Percentiles rank a stretch among this genome's conserved stretches.
These are phyloP conservation scores for Parus major DNA, from an alignment of 2,113 vertebrate genomes.

Conservation along the genomic window DNA sequence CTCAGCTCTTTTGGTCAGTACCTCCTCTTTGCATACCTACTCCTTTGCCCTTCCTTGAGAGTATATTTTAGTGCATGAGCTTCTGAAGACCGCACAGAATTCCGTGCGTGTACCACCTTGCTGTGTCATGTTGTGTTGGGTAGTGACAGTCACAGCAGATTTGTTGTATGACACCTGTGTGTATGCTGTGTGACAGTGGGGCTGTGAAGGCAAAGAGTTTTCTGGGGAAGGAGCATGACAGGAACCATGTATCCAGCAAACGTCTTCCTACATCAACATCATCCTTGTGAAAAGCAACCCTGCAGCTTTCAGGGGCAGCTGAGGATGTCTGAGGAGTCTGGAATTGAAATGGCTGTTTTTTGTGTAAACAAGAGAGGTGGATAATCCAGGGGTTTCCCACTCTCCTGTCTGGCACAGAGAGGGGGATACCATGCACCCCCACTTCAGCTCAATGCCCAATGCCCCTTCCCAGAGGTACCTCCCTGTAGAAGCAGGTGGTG, in stretches of 20 bases:
- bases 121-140: not conserved
- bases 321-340: not conserved
- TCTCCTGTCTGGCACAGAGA: not conserved
- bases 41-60: not conserved
- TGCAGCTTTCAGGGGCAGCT: not conserved
- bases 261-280: not conserved
- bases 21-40: not conserved
- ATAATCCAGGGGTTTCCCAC: not conserved
- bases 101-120: not conserved
- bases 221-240: not conserved
- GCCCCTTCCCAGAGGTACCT: not conserved
- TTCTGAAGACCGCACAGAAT: not conserved
- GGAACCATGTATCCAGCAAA: not conserved
- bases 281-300: not conserved
- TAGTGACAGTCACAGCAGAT: conserved; percentile 11
- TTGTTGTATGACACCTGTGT: not conserved
- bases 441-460: fast-evolving
- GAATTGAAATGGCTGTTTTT: not conserved
- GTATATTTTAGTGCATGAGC: not conserved
- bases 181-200: not conserved
- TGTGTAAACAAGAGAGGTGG: not conserved
- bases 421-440: fast-evolving
- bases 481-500: fast-evolving
- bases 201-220: not conserved
- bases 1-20: not conserved